Evolutionary conservation across 1,140 invertebrate species (phyloP).

Genomic region (Eueides isabella): DNA sequence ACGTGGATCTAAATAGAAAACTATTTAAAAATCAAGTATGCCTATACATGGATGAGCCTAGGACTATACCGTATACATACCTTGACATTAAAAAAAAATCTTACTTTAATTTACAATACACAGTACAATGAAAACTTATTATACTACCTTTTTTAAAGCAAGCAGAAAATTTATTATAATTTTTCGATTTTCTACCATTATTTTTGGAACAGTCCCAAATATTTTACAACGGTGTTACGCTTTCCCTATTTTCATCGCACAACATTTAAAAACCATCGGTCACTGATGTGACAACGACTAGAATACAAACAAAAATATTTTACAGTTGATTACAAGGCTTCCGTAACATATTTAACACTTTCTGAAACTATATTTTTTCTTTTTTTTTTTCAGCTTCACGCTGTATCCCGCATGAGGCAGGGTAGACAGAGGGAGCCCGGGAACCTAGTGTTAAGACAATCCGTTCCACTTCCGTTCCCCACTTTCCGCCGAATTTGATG

Average conservation of each 20-base stretch:
- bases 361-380: neutral
- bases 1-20: too few relatives aligned
- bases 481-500: too few relatives aligned
- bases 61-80: too few relatives aligned
- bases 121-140: conserved; percentile 46
- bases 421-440: too few relatives aligned
- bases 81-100: neutral
- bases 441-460: too few relatives aligned
- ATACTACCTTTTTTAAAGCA: too few relatives aligned
- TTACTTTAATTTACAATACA: neutral
- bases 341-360: conserved; percentile 32
- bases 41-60: too few relatives aligned
- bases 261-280: conserved; percentile 81
- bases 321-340: conserved; percentile 78
- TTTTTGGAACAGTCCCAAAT: conserved; percentile 71
- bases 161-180: too few relatives aligned
- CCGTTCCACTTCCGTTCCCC: too few relatives aligned
- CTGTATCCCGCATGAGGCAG: too few relatives aligned
- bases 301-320: conserved; percentile 78
- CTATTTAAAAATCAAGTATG: too few relatives aligned
- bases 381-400: neutral
- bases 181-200: conserved; percentile 73
- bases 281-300: conserved; percentile 77
- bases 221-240: conserved; percentile 76
- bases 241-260: conserved; percentile 80